Conservation (phyloP, 2,113 vertebrate genomes). For the Archocentrus centrarchus region DNA sequence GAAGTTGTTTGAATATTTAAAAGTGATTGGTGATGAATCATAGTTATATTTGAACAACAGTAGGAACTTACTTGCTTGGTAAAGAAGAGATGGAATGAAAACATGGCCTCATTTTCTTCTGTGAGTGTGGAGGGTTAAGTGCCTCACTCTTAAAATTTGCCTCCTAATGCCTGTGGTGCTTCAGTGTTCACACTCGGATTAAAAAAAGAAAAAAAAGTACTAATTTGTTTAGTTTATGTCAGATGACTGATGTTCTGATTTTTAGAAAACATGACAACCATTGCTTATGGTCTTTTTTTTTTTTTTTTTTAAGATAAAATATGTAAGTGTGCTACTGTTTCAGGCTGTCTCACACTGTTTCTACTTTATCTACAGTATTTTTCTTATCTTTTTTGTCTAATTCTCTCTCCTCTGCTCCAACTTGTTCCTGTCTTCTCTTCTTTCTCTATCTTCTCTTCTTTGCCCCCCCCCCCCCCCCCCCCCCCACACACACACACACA, state of each 20-base stretch:
- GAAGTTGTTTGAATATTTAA: constrained; percentile 34
- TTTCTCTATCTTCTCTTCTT: neutral
- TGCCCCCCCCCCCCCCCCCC: neutral
- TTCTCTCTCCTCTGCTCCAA: constrained; percentile 16
- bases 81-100: constrained; percentile 15
- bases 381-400: constrained; percentile 3
- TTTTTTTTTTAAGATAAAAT: neutral
- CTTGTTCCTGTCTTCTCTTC: constrained; percentile 12
- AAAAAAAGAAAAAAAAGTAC: neutral
- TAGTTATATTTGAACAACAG: constrained; percentile 12
- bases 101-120: neutral
- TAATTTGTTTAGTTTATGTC: neutral
- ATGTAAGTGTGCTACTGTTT: too few species aligned
- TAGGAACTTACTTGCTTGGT: neutral
- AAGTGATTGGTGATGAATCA: constrained; percentile 28
- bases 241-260: neutral
- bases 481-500: too few species aligned
- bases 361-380: neutral
- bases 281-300: neutral
- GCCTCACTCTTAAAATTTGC: neutral
- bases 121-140: neutral
- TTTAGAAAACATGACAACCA: neutral
- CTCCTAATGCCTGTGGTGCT: neutral
- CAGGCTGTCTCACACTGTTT: neutral
- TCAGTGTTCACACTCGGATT: neutral